Percentiles rank a stretch among this genome's conserved stretches.
Evolutionary conservation across 1,140 invertebrate genomes (phyloP).

Genomic region (Drosophila tristis): DNA sequence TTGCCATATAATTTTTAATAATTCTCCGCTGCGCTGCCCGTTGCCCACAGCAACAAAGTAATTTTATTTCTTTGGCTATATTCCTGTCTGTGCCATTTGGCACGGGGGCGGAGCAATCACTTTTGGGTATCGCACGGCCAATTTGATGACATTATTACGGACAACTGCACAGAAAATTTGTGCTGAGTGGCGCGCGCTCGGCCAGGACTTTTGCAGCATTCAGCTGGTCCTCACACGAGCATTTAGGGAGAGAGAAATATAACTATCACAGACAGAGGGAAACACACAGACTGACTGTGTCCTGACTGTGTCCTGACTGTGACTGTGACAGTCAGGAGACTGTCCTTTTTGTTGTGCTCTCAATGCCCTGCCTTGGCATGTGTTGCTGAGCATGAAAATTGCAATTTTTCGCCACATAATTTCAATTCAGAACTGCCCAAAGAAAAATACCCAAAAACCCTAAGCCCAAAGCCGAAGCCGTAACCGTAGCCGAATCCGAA

Average conservation of each 20-base stretch:
- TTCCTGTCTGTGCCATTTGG: conserved; percentile 5
- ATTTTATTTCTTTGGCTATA: too few species aligned
- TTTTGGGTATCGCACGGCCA: conserved; percentile 28
- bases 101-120: conserved; percentile 10
- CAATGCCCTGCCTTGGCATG: conserved; percentile 35
- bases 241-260: too few species aligned
- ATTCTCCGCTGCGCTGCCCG: too few species aligned
- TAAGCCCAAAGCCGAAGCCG: conserved; percentile 4
- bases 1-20: too few species aligned
- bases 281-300: not conserved
- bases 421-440: conserved; percentile 25
- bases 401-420: conserved; percentile 73
- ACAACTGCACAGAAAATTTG: conserved; percentile 47
- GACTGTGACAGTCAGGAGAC: too few species aligned
- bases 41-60: too few species aligned
- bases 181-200: not conserved
- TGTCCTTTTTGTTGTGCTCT: conserved; percentile 29
- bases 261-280: not conserved
- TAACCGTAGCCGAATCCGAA: too few species aligned
- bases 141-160: conserved; percentile 72
- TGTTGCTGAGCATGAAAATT: conserved; percentile 66
- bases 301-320: conserved; percentile 31
- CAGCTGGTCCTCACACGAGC: too few species aligned
- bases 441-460: not conserved
- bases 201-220: too few species aligned